Evolutionary conservation across 2,888 invertebrate species (phyloP).

Genomic region (Lagria hirta): DNA sequence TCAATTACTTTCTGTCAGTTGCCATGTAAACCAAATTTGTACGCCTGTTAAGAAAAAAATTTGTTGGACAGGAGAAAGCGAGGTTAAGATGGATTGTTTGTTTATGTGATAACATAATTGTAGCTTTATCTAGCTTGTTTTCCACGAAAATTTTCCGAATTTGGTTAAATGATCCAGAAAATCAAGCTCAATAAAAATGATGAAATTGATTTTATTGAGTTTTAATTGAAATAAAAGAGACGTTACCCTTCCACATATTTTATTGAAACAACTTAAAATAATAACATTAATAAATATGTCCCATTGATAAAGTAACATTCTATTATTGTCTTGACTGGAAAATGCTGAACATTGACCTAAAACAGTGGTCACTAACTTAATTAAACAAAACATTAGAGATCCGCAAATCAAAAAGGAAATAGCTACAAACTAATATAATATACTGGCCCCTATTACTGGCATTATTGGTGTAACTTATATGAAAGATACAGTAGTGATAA

Average conservation of each 20-base stretch:
- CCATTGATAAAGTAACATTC: constrained; percentile 23
- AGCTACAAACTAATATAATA: constrained; percentile 33
- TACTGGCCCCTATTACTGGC: constrained; percentile 48
- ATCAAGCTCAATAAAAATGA: no score
- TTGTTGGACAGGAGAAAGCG: no score
- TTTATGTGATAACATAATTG: no score
- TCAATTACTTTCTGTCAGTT: no score
- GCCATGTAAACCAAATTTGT: no score
- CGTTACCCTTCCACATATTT: constrained; percentile 26
- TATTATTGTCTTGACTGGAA: constrained; percentile 22
- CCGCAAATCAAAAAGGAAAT: constrained; percentile 27
- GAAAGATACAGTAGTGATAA: constrained; percentile 17
- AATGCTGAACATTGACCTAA: constrained; percentile 23
- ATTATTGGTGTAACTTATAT: constrained; percentile 30
- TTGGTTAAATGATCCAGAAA: no score
- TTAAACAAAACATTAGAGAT: constrained; percentile 27
- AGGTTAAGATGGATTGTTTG: no score
- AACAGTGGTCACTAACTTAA: constrained; percentile 1
- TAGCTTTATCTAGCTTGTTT: no score
- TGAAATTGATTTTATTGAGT: no score
- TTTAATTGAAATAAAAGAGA: no score
- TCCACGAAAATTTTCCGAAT: no score
- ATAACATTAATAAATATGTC: constrained; percentile 30
- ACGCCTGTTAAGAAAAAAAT: no score
- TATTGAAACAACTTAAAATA: constrained; percentile 25